A percentile compares a stretch with the other conserved stretches of the same genome.
These are phyloP conservation scores for Trachops cirrhosus DNA, from an alignment of 2,797 vertebrate genomes.

Conservation along the genomic window DNA sequence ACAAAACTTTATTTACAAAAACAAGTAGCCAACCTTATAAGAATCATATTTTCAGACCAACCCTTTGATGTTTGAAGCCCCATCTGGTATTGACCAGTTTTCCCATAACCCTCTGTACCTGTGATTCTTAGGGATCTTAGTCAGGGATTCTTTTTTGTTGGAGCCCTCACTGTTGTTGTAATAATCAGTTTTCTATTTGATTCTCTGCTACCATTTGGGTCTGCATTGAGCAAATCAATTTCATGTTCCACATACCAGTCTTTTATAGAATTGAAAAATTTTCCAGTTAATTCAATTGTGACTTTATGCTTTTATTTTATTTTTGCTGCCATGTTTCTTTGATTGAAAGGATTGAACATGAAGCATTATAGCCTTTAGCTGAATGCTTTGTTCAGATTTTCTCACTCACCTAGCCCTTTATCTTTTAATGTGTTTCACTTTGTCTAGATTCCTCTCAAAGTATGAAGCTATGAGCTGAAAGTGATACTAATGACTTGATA, in stretches of 20 bases:
- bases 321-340: slow-evolving; percentile 46
- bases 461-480: neutral
- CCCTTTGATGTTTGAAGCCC: neutral
- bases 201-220: slow-evolving; percentile 14
- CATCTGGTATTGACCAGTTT: neutral
- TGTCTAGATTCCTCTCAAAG: neutral
- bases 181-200: slow-evolving; percentile 18
- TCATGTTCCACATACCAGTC: neutral
- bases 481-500: neutral
- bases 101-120: neutral
- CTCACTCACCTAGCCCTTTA: neutral
- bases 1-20: slow-evolving; percentile 25
- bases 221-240: neutral
- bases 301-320: neutral
- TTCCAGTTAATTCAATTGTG: neutral
- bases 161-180: neutral
- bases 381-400: neutral
- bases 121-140: neutral
- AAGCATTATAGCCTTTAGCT: neutral
- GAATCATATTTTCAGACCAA: neutral
- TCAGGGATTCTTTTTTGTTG: neutral
- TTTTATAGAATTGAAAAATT: slow-evolving; percentile 29
- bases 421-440: slow-evolving; percentile 2
- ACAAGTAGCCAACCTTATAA: neutral
- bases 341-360: neutral